Evolutionary conservation across 2,797 vertebrate species (phyloP).

Genomic region (Malurus splendens): DNA sequence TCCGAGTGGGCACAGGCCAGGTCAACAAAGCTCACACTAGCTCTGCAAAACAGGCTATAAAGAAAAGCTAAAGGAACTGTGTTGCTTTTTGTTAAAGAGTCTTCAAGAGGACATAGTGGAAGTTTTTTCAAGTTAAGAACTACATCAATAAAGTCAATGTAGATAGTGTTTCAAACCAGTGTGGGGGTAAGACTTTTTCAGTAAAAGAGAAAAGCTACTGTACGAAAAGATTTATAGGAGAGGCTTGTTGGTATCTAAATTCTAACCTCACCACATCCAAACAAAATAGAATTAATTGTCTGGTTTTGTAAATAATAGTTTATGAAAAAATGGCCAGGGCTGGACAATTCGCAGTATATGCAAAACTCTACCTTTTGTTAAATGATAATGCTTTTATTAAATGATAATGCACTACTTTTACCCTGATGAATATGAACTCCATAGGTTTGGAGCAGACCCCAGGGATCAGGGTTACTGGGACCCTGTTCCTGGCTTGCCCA

Average conservation of each 20-base stretch:
- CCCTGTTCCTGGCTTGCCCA: not conserved
- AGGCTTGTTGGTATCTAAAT: not conserved
- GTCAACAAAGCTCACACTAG: conserved; percentile 6
- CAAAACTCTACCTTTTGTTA: not conserved
- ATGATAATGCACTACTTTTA: not conserved
- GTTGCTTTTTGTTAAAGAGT: not conserved
- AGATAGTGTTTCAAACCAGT: not conserved
- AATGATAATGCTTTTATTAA: not conserved
- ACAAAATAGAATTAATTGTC: not conserved
- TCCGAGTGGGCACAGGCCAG: not conserved
- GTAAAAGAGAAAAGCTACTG: not conserved
- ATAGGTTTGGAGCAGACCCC: not conserved
- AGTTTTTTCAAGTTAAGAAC: not conserved
- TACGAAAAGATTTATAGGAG: not conserved
- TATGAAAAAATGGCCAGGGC: not conserved
- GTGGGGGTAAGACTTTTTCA: not conserved
- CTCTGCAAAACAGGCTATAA: conserved; percentile 12
- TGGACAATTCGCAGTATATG: not conserved
- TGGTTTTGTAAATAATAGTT: not conserved
- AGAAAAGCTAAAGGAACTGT: not conserved
- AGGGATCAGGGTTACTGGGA: not conserved
- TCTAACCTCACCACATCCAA: not conserved
- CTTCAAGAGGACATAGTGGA: not conserved
- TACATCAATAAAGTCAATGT: not conserved
- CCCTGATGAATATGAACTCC: not conserved